phyloP scores from a whole-genome alignment of 2,888 invertebrate species.

The Mallateleia sp. region DNA sequence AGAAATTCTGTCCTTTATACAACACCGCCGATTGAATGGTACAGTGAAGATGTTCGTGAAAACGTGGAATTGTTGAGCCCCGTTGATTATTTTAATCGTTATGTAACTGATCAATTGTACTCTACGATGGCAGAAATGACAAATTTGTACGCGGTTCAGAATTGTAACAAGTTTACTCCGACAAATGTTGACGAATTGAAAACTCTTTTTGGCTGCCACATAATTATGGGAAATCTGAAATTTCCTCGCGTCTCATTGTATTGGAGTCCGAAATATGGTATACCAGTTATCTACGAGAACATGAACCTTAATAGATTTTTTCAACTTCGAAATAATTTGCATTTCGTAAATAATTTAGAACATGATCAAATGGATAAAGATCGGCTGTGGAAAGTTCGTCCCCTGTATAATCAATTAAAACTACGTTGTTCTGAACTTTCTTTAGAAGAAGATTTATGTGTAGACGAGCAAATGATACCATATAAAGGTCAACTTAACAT shows the following conservation, averaged over 20 bases:
- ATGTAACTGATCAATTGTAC: conserved; percentile 23
- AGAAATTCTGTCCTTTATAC: conserved; percentile 33
- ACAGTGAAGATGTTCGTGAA: conserved; percentile 4
- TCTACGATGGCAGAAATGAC: conserved; percentile 40
- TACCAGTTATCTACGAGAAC: conserved; percentile 24
- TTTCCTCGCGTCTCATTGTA: conserved; percentile 8
- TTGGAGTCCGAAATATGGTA: conserved; percentile 24
- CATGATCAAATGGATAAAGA: conserved; percentile 13
- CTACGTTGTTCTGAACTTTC: conserved; percentile 13
- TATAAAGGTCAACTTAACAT: conserved; percentile 10
- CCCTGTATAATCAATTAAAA: background rate
- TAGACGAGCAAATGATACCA: conserved; percentile 17
- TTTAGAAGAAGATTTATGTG: conserved; percentile 27
- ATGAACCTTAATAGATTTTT: conserved; percentile 10
- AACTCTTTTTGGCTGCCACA: conserved; percentile 30
- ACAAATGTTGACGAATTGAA: conserved; percentile 40
- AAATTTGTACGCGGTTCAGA: conserved; percentile 37
- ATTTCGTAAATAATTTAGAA: conserved; percentile 43
- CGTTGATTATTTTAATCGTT: conserved; percentile 24
- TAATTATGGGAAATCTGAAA: conserved; percentile 34
- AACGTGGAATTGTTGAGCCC: background rate
- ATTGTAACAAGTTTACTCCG: conserved; percentile 15
- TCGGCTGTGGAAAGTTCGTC: conserved; percentile 40
- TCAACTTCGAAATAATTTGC: conserved; percentile 30
- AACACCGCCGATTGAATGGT: conserved; percentile 28